Percentiles rank a stretch among this genome's conserved stretches.
These are phyloP conservation scores for Lacerta viridis DNA, from an alignment of 2,797 vertebrate genomes.

Conservation along the genomic window DNA sequence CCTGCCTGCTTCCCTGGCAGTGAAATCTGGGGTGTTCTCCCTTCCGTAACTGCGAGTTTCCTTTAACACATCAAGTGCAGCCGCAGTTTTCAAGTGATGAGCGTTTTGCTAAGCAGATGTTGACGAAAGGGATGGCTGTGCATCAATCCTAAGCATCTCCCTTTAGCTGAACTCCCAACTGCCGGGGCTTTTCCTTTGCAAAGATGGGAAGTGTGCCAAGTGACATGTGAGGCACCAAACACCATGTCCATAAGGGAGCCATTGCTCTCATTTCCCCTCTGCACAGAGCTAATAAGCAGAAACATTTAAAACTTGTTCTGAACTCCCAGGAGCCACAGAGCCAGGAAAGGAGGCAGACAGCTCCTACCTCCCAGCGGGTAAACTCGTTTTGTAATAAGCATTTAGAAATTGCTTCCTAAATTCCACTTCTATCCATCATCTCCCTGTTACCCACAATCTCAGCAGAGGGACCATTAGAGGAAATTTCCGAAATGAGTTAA, in stretches of 20 bases:
- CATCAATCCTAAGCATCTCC: not conserved
- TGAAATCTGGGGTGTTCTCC: not conserved
- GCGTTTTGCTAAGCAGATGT: not conserved
- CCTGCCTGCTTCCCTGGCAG: not conserved
- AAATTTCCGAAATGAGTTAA: constrained; percentile 41
- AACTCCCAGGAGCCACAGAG: not conserved
- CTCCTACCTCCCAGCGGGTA: accelerated
- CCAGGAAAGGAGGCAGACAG: not conserved
- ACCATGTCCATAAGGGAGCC: not conserved
- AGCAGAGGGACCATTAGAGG: constrained; percentile 23
- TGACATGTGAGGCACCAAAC: not conserved
- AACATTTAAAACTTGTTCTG: not conserved
- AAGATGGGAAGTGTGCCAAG: not conserved
- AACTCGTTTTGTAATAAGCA: not conserved
- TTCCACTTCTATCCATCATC: constrained; percentile 24
- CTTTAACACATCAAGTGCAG: not conserved
- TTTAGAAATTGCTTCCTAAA: constrained; percentile 30
- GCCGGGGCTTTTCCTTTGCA: not conserved
- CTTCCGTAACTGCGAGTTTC: no score
- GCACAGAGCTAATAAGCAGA: constrained; percentile 18
- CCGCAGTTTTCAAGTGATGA: not conserved
- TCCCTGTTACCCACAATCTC: not conserved
- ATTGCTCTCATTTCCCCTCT: not conserved
- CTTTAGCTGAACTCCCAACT: not conserved
- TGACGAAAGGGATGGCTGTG: accelerated